Evolutionary conservation across 1,140 invertebrate species (phyloP).

Genomic region (Monochamus saltuarius): DNA sequence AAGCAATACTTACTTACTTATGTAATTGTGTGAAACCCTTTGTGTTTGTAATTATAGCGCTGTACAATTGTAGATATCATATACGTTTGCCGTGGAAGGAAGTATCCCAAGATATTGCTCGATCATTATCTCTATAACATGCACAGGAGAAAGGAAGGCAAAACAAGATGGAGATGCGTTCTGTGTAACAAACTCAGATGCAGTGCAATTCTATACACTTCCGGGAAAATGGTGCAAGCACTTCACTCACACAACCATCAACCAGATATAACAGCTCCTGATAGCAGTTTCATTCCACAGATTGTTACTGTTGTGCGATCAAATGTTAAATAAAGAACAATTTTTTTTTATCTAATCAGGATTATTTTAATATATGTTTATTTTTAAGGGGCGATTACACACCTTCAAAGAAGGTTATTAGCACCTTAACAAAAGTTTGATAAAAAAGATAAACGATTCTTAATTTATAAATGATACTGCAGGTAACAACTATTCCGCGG

Average conservation of each 20-base stretch:
- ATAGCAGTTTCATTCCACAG: background rate
- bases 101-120: slow-evolving; percentile 35
- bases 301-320: background rate
- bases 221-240: slow-evolving; percentile 31
- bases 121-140: slow-evolving; percentile 26
- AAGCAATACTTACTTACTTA: too few relatives aligned
- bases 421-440: too few relatives aligned
- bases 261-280: background rate
- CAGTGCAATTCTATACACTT: slow-evolving; percentile 29
- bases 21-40: too few relatives aligned
- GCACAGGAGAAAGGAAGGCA: slow-evolving; percentile 22
- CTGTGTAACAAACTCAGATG: slow-evolving; percentile 32
- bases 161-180: slow-evolving; percentile 36
- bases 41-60: background rate
- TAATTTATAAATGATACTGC: too few relatives aligned
- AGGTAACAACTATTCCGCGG: too few relatives aligned
- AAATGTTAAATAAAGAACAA: background rate
- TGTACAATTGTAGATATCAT: slow-evolving; percentile 26
- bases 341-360: too few relatives aligned
- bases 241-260: slow-evolving; percentile 32
- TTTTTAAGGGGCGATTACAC: too few relatives aligned
- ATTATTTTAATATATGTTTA: too few relatives aligned
- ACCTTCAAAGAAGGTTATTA: too few relatives aligned
- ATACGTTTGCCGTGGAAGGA: slow-evolving; percentile 29
- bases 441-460: too few relatives aligned